phyloP scores from a whole-genome alignment of 2,888 invertebrate genomes.

The Steinernema carpocapsae region DNA sequence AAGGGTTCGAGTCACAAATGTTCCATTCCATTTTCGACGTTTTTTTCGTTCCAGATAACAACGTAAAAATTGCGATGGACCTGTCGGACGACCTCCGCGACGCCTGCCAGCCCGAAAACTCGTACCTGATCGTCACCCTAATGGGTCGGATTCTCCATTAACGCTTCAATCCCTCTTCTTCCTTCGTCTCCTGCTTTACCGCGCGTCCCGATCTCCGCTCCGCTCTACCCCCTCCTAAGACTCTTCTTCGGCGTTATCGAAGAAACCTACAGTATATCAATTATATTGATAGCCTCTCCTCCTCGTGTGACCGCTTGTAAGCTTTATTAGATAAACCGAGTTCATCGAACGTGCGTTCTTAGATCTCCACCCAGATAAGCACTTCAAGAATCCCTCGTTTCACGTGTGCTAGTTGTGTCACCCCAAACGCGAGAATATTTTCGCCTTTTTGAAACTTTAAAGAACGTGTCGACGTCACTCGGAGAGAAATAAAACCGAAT shows the following conservation, averaged over 20 bases:
- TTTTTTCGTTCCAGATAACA: conserved; percentile 10
- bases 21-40: too few relatives aligned
- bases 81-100: not conserved
- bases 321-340: not conserved
- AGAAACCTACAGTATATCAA: conserved; percentile 25
- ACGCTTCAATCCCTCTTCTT: not conserved
- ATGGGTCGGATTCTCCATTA: conserved; percentile 15
- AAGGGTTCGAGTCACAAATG: too few relatives aligned
- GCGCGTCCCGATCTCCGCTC: not conserved
- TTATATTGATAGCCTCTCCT: conserved; percentile 22
- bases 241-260: conserved; percentile 2
- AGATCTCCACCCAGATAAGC: not conserved
- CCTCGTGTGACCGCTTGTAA: not conserved
- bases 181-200: not conserved
- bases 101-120: not conserved
- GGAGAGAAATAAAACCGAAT: conserved; percentile 7
- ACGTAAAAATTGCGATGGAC: not conserved
- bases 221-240: too few relatives aligned
- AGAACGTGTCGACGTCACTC: not conserved
- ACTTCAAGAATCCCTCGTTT: too few relatives aligned
- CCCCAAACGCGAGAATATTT: too few relatives aligned
- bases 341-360: not conserved
- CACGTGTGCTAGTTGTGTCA: too few relatives aligned
- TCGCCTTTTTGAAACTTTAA: not conserved
- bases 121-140: conserved; percentile 8